Conservation (phyloP, 2,888 invertebrate species). For the Prenolepis imparis region DNA sequence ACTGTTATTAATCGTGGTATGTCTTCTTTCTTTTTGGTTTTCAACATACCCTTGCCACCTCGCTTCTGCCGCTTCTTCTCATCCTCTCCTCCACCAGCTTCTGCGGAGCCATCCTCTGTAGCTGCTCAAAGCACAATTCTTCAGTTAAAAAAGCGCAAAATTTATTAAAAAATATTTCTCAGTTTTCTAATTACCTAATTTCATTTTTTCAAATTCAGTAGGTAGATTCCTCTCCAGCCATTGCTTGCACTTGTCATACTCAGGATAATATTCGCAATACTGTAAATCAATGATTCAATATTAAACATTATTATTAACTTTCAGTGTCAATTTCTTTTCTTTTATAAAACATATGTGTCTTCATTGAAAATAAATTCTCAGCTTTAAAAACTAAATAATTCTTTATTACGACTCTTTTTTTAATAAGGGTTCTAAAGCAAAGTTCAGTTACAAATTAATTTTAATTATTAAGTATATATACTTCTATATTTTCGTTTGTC, state of each 20-base stretch:
- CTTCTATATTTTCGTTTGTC: neutral
- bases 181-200: conserved; percentile 88
- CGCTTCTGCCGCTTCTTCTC: conserved; percentile 98
- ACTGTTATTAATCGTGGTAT: conserved; percentile 94
- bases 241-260: conserved; percentile 98
- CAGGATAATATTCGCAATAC: conserved; percentile 99
- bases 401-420: neutral
- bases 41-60: conserved; percentile 98
- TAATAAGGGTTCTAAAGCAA: neutral
- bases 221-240: conserved; percentile 98
- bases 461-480: neutral
- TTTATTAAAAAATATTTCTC: neutral
- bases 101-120: conserved; percentile 87
- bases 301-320: neutral
- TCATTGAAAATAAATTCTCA: neutral
- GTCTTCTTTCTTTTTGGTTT: conserved; percentile 97
- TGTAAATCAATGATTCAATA: conserved; percentile 81
- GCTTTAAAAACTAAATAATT: neutral
- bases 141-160: neutral
- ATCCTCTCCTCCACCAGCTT: conserved; percentile 93
- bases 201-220: conserved; percentile 96
- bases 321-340: neutral
- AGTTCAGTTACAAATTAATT: neutral
- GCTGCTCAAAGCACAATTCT: neutral
- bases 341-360: neutral